phyloP scores from a whole-genome alignment of 1,140 invertebrate genomes.

The Melitaea cinxia region DNA sequence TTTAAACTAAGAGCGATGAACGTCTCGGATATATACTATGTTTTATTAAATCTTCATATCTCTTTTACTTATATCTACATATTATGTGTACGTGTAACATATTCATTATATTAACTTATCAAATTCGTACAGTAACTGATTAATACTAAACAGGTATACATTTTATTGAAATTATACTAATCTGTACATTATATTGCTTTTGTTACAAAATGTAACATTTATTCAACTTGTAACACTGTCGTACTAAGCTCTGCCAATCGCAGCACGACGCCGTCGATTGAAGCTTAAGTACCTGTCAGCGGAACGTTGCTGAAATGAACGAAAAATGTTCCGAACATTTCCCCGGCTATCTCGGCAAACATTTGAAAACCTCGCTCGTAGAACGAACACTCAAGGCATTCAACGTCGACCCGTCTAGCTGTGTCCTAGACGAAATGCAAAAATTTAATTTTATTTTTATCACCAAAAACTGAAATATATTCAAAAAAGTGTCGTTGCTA shows the following conservation, averaged over 20 bases:
- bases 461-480: too few relatives aligned
- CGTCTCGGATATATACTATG: not conserved
- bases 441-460: too few relatives aligned
- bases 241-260: not conserved
- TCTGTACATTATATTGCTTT: too few relatives aligned
- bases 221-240: not conserved
- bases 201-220: not conserved
- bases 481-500: not conserved
- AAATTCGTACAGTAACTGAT: too few relatives aligned
- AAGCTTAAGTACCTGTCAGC: slow-evolving; percentile 10
- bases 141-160: not conserved
- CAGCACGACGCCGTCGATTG: slow-evolving; percentile 3
- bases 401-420: not conserved
- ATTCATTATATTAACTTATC: too few relatives aligned
- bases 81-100: not conserved
- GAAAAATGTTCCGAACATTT: slow-evolving; percentile 36
- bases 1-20: not conserved
- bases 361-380: not conserved
- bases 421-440: not conserved
- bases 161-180: too few relatives aligned
- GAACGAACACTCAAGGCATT: not conserved
- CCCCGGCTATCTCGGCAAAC: slow-evolving; percentile 16
- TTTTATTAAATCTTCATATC: not conserved
- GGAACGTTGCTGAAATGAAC: slow-evolving; percentile 13
- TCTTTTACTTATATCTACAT: not conserved